Percentiles rank a stretch among this genome's conserved stretches.
phyloP scores from a whole-genome alignment of 2,888 invertebrate genomes.

The Lamproptera curius region DNA sequence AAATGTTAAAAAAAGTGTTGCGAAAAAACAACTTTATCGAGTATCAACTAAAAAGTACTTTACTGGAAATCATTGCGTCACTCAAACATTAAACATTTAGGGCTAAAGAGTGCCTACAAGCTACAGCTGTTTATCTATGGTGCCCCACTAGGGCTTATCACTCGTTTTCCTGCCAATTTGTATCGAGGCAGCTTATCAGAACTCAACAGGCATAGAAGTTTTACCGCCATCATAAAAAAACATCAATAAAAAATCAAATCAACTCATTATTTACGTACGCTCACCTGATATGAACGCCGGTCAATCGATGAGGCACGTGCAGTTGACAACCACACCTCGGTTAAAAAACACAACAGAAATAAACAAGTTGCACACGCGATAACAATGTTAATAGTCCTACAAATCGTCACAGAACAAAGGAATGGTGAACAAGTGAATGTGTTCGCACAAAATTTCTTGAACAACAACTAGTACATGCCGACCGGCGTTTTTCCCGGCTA shows the following conservation, averaged over 20 bases:
- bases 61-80: slow-evolving; percentile 43
- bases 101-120: slow-evolving; percentile 21
- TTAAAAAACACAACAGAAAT: slow-evolving; percentile 39
- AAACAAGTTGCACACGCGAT: slow-evolving; percentile 38
- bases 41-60: slow-evolving; percentile 33
- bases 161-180: slow-evolving; percentile 37
- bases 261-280: slow-evolving; percentile 7
- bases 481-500: slow-evolving; percentile 66
- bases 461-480: slow-evolving; percentile 25
- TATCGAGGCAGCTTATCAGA: slow-evolving; percentile 15
- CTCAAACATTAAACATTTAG: slow-evolving; percentile 30
- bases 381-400: slow-evolving; percentile 34
- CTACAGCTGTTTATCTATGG: slow-evolving; percentile 51
- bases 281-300: slow-evolving; percentile 31
- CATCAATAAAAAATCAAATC: too few relatives aligned
- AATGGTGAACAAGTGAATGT: slow-evolving; percentile 43
- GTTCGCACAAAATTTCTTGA: slow-evolving; percentile 38
- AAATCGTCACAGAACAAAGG: slow-evolving; percentile 47
- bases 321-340: slow-evolving; percentile 39
- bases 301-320: slow-evolving; percentile 58
- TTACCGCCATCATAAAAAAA: neutral
- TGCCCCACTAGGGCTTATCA: slow-evolving; percentile 41
- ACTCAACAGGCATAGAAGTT: slow-evolving; percentile 4
- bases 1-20: too few relatives aligned
- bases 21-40: slow-evolving; percentile 32